Evolutionary conservation across 64 coral and sea anemone genomes (phyloP).

Genomic region (Hydrozoanthus tunicans): DNA sequence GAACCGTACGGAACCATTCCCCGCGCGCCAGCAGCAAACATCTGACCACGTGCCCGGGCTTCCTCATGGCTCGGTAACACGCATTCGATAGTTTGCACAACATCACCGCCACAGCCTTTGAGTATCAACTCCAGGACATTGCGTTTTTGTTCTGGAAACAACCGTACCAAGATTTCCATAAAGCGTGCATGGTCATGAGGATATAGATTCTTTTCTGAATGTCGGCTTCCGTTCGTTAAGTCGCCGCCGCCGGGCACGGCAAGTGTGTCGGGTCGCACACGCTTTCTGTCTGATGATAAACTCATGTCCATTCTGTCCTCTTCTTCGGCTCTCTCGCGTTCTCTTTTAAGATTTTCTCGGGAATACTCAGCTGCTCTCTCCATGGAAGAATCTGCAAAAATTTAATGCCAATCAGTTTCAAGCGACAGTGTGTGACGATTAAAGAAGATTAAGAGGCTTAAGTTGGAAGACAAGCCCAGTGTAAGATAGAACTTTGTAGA

Average conservation of each 20-base stretch:
- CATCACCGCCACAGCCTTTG: constrained; percentile 89
- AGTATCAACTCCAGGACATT: constrained; percentile 92
- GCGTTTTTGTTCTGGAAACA: constrained; percentile 92
- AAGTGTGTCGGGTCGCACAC: constrained; percentile 62
- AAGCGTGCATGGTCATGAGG: constrained; percentile 67
- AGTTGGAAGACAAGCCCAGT: too few relatives aligned
- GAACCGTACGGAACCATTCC: constrained; percentile 54
- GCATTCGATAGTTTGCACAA: constrained; percentile 94
- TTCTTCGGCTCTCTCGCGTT: constrained; percentile 69
- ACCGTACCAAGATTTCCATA: constrained; percentile 80
- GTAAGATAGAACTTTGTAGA: too few relatives aligned
- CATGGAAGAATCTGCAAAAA: constrained; percentile 48
- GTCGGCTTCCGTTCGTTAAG: constrained; percentile 50
- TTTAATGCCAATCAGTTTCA: neutral
- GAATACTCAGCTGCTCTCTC: constrained; percentile 16
- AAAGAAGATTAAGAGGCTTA: too few relatives aligned
- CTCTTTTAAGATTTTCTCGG: constrained; percentile 61
- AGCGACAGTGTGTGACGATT: too few relatives aligned
- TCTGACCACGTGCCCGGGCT: constrained; percentile 65
- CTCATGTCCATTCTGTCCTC: constrained; percentile 42
- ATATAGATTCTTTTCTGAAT: constrained; percentile 49
- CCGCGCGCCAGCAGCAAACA: constrained; percentile 44
- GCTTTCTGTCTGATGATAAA: constrained; percentile 65
- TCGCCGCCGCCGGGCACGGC: constrained; percentile 26
- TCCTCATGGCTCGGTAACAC: constrained; percentile 93